Evolutionary conservation across 2,888 invertebrate species (phyloP).

Genomic region (Caenorhabditis sp.): DNA sequence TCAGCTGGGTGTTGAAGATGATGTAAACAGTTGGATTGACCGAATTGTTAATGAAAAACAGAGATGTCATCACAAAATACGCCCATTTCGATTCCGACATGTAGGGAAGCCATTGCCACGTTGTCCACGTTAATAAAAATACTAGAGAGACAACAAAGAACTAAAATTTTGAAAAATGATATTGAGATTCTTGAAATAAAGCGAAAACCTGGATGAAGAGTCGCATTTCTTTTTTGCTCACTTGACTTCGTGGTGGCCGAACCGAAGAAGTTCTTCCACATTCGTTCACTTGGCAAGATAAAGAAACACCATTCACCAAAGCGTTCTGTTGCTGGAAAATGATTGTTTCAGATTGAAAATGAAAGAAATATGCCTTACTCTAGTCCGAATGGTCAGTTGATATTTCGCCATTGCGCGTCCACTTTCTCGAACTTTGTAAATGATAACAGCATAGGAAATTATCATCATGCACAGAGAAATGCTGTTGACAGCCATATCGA

Average conservation of each 20-base stretch:
- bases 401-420: conserved; percentile 80
- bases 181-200: background rate
- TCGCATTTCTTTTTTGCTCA: conserved; percentile 80
- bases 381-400: conserved; percentile 77
- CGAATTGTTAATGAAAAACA: conserved; percentile 82
- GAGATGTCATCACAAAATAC: conserved; percentile 80
- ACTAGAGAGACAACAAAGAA: conserved; percentile 82
- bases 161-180: conserved; percentile 62
- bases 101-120: conserved; percentile 81
- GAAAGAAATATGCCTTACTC: conserved; percentile 62
- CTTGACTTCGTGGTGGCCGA: conserved; percentile 78
- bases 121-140: conserved; percentile 81
- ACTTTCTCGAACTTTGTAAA: conserved; percentile 80
- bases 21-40: conserved; percentile 82
- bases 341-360: background rate
- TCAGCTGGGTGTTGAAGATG: conserved; percentile 80
- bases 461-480: conserved; percentile 79
- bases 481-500: conserved; percentile 80
- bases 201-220: conserved; percentile 77
- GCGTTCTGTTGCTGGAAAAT: conserved; percentile 72
- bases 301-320: conserved; percentile 67
- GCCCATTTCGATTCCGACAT: conserved; percentile 79
- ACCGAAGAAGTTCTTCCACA: conserved; percentile 74
- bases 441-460: conserved; percentile 81
- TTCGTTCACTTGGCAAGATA: conserved; percentile 70